These are phyloP conservation scores for Pogoniulus pusillus DNA, from an alignment of 2,797 vertebrate species.

Conservation along the genomic window DNA sequence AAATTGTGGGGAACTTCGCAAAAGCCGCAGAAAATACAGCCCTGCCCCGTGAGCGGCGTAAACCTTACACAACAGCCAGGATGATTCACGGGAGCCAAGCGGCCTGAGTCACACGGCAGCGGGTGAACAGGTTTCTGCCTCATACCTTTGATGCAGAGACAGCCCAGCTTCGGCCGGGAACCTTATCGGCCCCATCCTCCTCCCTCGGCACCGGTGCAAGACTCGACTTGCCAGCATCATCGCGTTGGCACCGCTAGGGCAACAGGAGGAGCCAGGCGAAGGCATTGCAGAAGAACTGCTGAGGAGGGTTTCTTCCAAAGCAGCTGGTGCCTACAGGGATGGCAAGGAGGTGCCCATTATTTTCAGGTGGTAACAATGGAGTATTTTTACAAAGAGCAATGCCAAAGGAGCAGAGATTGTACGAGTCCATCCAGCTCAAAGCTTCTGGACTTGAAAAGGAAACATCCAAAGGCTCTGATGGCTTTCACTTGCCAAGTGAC, in stretches of 20 bases:
- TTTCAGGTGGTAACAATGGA: slow-evolving; percentile 34
- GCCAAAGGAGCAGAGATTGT: slow-evolving; percentile 1
- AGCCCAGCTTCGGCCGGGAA: background rate
- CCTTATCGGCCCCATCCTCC: slow-evolving; percentile 38
- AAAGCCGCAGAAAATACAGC: slow-evolving; percentile 54
- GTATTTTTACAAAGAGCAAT: slow-evolving; percentile 2
- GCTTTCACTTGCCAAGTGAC: slow-evolving; percentile 8
- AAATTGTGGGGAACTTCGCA: slow-evolving; percentile 49
- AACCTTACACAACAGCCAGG: slow-evolving; percentile 31
- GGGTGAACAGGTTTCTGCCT: slow-evolving; percentile 47
- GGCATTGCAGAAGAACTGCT: background rate
- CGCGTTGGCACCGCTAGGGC: background rate
- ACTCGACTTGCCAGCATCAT: background rate
- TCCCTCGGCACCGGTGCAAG: background rate
- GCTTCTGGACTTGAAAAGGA: slow-evolving; percentile 38
- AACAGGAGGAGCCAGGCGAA: background rate
- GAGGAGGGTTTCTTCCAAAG: background rate
- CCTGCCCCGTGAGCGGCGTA: background rate
- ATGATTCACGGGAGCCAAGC: slow-evolving; percentile 48
- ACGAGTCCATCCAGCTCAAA: background rate
- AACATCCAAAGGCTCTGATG: slow-evolving; percentile 39
- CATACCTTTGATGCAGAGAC: background rate
- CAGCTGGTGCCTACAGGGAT: background rate
- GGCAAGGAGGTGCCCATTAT: slow-evolving; percentile 1
- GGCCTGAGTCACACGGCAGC: slow-evolving; percentile 16